phyloP scores from a whole-genome alignment of 2,888 invertebrate genomes.

The Drosophila maculinotata region DNA sequence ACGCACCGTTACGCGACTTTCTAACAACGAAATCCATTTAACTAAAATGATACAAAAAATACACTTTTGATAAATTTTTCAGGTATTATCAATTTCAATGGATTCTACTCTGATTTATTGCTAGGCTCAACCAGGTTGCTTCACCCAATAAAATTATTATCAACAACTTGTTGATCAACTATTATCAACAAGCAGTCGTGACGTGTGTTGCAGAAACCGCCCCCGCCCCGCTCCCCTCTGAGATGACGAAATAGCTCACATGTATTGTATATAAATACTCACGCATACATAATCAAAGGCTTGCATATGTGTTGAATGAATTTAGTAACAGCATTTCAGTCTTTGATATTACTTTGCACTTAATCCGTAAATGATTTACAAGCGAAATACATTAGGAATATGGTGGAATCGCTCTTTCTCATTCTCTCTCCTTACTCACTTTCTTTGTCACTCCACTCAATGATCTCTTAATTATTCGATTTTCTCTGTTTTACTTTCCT shows the following conservation, averaged over 20 bases:
- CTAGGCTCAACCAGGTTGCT: not conserved
- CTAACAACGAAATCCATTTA: slow-evolving; percentile 17
- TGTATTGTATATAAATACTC: not conserved
- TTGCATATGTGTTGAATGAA: not conserved
- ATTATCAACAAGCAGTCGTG: not conserved
- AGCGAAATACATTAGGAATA: too few relatives aligned
- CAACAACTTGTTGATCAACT: slow-evolving; percentile 17
- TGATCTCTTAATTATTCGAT: too few relatives aligned
- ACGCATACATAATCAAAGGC: not conserved
- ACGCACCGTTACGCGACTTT: slow-evolving; percentile 12
- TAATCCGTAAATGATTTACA: slow-evolving; percentile 3
- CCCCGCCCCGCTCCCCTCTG: not conserved
- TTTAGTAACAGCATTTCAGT: slow-evolving; percentile 1
- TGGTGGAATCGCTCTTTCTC: too few relatives aligned
- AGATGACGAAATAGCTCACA: not conserved
- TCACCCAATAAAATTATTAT: not conserved
- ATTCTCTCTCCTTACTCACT: too few relatives aligned
- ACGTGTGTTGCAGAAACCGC: not conserved
- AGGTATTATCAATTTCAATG: too few relatives aligned
- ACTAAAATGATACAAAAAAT: too few relatives aligned
- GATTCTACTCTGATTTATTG: not conserved
- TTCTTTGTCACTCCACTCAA: too few relatives aligned
- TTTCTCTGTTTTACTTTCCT: too few relatives aligned
- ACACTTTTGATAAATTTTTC: not conserved
- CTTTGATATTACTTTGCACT: not conserved